Evolutionary conservation across 1,140 invertebrate species (phyloP).

Genomic region (Hylyphantes graminicola): DNA sequence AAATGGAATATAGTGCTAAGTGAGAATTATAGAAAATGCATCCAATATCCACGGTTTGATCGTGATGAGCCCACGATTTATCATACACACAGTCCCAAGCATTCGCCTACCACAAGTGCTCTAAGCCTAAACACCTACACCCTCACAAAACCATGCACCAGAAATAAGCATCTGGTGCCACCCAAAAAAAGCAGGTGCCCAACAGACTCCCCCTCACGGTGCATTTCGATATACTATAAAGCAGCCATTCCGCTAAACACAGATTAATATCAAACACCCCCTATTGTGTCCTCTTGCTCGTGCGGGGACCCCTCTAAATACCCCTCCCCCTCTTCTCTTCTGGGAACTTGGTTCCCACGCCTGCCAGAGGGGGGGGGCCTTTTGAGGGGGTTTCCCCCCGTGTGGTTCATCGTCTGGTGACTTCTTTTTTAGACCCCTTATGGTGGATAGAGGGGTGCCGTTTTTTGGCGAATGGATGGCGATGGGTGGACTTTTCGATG

Average conservation of each 20-base stretch:
- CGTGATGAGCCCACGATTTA: no score
- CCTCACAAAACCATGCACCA: background rate
- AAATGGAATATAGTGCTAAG: no score
- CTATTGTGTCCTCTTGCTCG: background rate
- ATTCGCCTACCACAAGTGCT: no score
- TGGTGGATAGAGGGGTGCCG: no score
- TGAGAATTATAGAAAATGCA: no score
- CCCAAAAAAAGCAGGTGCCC: conserved; percentile 11
- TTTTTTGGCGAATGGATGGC: no score
- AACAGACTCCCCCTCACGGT: background rate
- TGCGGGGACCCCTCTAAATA: background rate
- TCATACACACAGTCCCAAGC: no score
- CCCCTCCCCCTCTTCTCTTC: background rate
- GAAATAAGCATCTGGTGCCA: background rate
- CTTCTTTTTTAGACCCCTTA: background rate
- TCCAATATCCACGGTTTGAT: no score
- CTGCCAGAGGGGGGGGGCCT: background rate
- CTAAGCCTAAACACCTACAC: background rate
- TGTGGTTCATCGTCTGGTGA: background rate
- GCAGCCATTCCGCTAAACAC: conserved; percentile 15
- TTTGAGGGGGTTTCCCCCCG: background rate
- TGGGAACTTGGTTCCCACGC: conserved; percentile 37
- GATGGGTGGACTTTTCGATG: no score
- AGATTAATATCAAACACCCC: conserved; percentile 25
- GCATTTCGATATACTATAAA: background rate